A percentile compares a stretch with the other conserved stretches of the same genome.
Conservation (phyloP, 2,888 invertebrate genomes). For the Morpho deidamia region DNA sequence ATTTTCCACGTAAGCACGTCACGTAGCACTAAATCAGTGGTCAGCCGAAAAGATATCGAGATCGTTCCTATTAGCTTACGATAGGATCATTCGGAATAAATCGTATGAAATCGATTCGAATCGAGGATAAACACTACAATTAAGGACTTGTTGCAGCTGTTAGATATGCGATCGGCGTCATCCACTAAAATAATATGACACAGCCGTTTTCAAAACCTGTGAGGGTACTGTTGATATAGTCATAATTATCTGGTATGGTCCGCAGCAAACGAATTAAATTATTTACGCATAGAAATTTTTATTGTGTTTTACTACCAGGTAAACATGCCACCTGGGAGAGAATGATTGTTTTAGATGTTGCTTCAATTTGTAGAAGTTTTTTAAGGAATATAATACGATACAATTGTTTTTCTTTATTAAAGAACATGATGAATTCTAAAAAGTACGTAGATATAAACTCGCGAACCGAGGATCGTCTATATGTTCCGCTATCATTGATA, state of each 20-base stretch:
- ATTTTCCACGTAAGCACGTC: conserved; percentile 70
- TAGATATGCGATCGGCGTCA: conserved; percentile 67
- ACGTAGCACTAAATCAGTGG: conserved; percentile 72
- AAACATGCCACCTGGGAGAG: no score
- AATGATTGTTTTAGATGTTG: no score
- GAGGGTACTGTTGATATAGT: conserved; percentile 36
- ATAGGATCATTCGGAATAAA: conserved; percentile 65
- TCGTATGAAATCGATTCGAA: conserved; percentile 70
- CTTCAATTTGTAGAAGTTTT: no score
- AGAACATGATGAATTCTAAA: no score
- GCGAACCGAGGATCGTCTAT: no score
- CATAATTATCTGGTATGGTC: conserved; percentile 51
- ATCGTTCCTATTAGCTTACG: conserved; percentile 70
- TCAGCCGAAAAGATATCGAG: conserved; percentile 66
- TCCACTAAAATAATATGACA: conserved; percentile 78
- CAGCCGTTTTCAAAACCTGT: conserved; percentile 66
- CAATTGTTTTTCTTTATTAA: no score
- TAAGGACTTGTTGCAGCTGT: conserved; percentile 66
- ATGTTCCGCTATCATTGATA: no score
- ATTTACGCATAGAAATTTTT: background rate
- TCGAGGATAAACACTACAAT: conserved; percentile 73
- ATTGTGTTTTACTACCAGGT: no score
- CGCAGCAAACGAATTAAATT: conserved; percentile 32
- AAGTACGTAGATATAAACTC: no score
- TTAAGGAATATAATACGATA: no score